Conservation (phyloP, 2,888 invertebrate genomes). For the Pyrrhosoma nymphula region DNA sequence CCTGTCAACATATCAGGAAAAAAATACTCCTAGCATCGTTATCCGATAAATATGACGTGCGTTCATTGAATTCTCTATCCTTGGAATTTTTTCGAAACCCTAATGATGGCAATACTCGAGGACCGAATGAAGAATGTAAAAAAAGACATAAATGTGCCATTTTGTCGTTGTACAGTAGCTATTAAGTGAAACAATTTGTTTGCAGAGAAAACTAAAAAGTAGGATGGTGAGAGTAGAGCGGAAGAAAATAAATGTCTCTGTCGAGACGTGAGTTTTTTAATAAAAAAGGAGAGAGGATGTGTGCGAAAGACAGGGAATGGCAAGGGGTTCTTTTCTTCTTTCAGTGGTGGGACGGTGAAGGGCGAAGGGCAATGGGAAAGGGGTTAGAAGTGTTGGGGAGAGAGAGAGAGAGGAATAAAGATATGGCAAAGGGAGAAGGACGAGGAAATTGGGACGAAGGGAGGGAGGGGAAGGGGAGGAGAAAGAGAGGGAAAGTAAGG, state of each 20-base stretch:
- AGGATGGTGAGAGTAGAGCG: neutral
- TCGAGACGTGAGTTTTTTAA: neutral
- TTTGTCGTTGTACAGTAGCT: neutral
- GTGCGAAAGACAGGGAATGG: neutral
- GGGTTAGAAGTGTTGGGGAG: neutral
- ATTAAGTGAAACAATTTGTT: neutral
- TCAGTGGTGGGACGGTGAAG: neutral
- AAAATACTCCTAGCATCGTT: neutral
- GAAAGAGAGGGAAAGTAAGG: neutral
- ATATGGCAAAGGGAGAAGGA: too few species aligned
- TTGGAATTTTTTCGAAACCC: neutral
- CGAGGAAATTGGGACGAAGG: neutral
- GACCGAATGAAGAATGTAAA: neutral
- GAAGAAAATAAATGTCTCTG: neutral
- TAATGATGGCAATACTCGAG: conserved; percentile 6
- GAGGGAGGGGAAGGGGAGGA: neutral
- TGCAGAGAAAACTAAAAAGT: neutral
- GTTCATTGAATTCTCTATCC: neutral
- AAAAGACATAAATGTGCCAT: neutral
- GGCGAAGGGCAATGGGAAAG: neutral
- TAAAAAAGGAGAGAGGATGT: neutral
- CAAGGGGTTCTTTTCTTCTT: neutral
- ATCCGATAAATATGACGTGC: neutral
- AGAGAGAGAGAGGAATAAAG: too few species aligned
- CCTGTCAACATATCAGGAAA: conserved; percentile 28